phyloP scores from a whole-genome alignment of 1,140 invertebrate species.

The Zophobas morio region DNA sequence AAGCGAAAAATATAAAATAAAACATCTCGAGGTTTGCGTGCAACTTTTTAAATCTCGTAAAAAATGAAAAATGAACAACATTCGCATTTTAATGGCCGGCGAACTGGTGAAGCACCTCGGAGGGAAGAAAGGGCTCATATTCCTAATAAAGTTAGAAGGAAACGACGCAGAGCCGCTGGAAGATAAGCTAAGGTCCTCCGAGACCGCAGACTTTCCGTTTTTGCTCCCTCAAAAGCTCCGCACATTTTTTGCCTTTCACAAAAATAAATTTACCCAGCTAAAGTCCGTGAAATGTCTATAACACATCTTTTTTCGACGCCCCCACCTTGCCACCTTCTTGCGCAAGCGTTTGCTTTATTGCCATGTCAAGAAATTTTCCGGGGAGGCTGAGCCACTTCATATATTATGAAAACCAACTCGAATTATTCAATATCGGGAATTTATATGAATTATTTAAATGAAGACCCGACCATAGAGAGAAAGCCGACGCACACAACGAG shows the following conservation, averaged over 20 bases:
- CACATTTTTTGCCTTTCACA: slow-evolving; percentile 49
- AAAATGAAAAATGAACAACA: slow-evolving; percentile 60
- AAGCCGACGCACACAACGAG: background rate
- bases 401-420: slow-evolving; percentile 38
- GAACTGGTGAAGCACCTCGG: slow-evolving; percentile 55
- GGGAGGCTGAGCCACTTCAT: slow-evolving; percentile 35
- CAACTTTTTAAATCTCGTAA: slow-evolving; percentile 59
- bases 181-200: slow-evolving; percentile 54
- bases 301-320: slow-evolving; percentile 48
- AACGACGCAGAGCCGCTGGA: slow-evolving; percentile 48
- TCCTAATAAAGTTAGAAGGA: slow-evolving; percentile 56
- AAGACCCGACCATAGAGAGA: background rate
- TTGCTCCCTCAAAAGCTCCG: slow-evolving; percentile 42
- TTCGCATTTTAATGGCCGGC: slow-evolving; percentile 58
- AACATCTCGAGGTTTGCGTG: slow-evolving; percentile 53
- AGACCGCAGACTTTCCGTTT: slow-evolving; percentile 50
- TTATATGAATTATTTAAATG: slow-evolving; percentile 43
- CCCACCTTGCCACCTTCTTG: background rate
- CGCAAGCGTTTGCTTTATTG: slow-evolving; percentile 41
- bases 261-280: slow-evolving; percentile 52
- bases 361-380: slow-evolving; percentile 42
- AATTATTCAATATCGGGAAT: slow-evolving; percentile 42
- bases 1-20: slow-evolving; percentile 52
- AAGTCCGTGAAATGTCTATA: slow-evolving; percentile 54
- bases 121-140: slow-evolving; percentile 44